phyloP scores from a whole-genome alignment of 2,113 vertebrate genomes.

The Pogona vitticeps region DNA sequence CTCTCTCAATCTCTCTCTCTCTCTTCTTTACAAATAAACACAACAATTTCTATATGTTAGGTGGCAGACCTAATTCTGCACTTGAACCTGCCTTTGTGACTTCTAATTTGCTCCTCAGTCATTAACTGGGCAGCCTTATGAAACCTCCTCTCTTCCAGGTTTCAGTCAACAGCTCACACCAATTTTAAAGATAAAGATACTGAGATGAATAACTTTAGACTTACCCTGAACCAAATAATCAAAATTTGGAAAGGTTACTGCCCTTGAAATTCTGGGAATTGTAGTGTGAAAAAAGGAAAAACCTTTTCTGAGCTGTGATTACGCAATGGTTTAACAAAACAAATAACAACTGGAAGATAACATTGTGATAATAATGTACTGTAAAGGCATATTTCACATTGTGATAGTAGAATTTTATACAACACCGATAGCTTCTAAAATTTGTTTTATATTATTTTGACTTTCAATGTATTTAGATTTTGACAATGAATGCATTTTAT shows the following conservation, averaged over 20 bases:
- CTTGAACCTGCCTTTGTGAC: neutral
- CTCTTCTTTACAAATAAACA: neutral
- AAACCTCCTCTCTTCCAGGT: neutral
- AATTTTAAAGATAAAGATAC: neutral
- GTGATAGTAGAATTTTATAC: neutral
- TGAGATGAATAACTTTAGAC: neutral
- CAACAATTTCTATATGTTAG: neutral
- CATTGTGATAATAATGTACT: neutral
- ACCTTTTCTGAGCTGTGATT: no score
- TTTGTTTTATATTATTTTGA: neutral
- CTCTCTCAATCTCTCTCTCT: neutral
- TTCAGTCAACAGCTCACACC: neutral
- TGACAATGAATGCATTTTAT: neutral
- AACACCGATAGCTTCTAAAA: no score
- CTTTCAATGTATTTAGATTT: neutral
- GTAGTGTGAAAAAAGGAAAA: no score
- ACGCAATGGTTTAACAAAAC: neutral
- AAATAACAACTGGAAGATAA: neutral
- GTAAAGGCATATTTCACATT: neutral
- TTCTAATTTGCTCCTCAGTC: neutral
- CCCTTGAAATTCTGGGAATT: no score
- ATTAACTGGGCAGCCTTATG: neutral
- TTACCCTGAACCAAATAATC: neutral
- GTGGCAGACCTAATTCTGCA: neutral
- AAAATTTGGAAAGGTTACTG: no score